Conservation (phyloP, 1,140 invertebrate genomes). For the Propsilocerus akamusi region DNA sequence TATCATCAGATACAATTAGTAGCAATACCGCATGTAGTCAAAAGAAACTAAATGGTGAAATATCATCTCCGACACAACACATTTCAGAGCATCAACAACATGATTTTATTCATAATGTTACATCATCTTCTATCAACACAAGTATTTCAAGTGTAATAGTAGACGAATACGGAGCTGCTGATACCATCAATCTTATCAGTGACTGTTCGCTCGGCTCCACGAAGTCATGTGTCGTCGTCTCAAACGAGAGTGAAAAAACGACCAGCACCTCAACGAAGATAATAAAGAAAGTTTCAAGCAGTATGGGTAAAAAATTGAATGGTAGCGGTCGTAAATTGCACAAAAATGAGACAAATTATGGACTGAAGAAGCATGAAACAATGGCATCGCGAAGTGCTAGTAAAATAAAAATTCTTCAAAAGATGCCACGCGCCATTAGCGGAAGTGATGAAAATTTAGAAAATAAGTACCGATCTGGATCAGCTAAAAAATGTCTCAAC, state of each 20-base stretch:
- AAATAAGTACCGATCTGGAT: too few relatives aligned
- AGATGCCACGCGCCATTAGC: conserved; percentile 17
- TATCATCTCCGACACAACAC: not conserved
- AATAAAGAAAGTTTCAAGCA: not conserved
- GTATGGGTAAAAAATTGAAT: not conserved
- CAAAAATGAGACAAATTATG: conserved; percentile 32
- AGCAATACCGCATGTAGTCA: conserved; percentile 15
- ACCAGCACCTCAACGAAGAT: not conserved
- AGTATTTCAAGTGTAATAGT: not conserved
- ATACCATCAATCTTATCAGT: not conserved
- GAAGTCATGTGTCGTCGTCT: not conserved
- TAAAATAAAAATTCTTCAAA: conserved; percentile 10
- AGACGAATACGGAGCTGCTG: not conserved
- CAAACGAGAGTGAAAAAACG: not conserved
- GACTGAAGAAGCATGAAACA: conserved; percentile 43
- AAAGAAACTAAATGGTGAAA: conserved; percentile 6
- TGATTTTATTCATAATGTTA: not conserved
- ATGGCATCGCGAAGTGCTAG: not conserved
- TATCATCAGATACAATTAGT: conserved; percentile 26
- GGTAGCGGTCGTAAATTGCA: conserved; percentile 9
- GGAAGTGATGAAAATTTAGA: conserved; percentile 25
- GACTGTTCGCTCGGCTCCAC: not conserved
- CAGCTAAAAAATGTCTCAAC: not conserved
- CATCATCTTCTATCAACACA: not conserved
- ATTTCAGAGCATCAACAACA: not conserved